A percentile compares a stretch with the other conserved stretches of the same genome.
Conservation (phyloP, 2,113 vertebrate species). For the Vulpes vulpes region DNA sequence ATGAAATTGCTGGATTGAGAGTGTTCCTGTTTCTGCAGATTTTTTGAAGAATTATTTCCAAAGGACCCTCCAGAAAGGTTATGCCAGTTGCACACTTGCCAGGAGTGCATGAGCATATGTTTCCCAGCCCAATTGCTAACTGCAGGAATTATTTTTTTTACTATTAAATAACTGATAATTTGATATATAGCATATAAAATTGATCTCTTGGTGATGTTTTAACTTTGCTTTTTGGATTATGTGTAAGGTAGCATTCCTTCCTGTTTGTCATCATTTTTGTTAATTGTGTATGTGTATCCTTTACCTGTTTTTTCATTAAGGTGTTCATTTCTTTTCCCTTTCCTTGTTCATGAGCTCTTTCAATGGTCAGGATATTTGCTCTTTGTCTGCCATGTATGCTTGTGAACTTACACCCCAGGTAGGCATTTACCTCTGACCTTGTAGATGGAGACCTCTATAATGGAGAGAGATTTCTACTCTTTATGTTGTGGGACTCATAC, state of each 20-base stretch:
- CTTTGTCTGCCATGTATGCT: background rate
- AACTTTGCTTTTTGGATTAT: background rate
- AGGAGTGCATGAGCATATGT: background rate
- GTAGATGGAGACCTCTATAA: too few relatives aligned
- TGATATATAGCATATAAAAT: background rate
- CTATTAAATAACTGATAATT: background rate
- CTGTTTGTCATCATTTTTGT: background rate
- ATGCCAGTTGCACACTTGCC: background rate
- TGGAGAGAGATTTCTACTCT: background rate
- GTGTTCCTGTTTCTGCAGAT: background rate
- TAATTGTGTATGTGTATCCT: background rate
- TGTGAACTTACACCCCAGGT: background rate
- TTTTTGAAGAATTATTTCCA: background rate
- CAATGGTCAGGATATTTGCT: background rate
- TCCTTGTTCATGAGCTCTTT: background rate
- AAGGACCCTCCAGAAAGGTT: background rate
- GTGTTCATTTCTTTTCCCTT: too few relatives aligned
- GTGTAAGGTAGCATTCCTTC: background rate
- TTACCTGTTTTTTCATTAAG: background rate
- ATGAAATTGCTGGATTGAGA: background rate
- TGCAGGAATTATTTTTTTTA: background rate
- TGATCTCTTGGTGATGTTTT: background rate
- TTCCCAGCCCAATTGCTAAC: background rate
- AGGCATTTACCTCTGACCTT: background rate
- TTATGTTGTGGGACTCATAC: background rate